Conservation (phyloP, 2,888 invertebrate species). For the Pediacus dermestoides region DNA sequence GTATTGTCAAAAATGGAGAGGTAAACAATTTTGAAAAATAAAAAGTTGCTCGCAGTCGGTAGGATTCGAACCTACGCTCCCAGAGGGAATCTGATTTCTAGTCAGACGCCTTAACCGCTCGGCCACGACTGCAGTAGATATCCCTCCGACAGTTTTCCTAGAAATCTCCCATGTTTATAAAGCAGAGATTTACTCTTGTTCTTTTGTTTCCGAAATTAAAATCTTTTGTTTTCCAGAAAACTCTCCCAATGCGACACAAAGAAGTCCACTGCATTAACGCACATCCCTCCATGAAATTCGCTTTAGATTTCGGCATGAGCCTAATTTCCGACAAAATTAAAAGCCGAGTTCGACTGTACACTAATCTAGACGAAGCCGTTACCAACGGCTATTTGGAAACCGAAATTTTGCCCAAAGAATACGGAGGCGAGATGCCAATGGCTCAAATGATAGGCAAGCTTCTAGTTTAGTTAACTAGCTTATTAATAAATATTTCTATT, state of each 20-base stretch:
- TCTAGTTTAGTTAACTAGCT: not conserved
- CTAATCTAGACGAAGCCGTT: constrained; percentile 57
- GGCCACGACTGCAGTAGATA: constrained; percentile 65
- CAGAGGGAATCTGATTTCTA: constrained; percentile 88
- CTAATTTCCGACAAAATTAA: constrained; percentile 74
- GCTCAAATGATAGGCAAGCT: constrained; percentile 73
- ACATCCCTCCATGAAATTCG: constrained; percentile 71
- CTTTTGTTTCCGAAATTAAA: not conserved
- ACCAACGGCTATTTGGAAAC: constrained; percentile 44
- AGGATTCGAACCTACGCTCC: constrained; percentile 89
- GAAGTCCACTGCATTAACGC: constrained; percentile 73
- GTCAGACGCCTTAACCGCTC: constrained; percentile 85
- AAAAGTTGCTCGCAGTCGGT: constrained; percentile 63
- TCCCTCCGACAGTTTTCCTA: not conserved
- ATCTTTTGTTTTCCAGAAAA: constrained; percentile 54
- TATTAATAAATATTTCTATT: constrained; percentile 7
- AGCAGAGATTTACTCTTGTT: not conserved
- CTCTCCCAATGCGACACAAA: constrained; percentile 75
- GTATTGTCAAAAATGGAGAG: constrained; percentile 79
- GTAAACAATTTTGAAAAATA: constrained; percentile 46
- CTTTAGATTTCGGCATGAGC: constrained; percentile 72
- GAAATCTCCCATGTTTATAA: no score
- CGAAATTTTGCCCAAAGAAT: constrained; percentile 69
- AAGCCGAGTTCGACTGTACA: constrained; percentile 65
- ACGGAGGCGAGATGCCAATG: constrained; percentile 80